Percentiles rank a stretch among this genome's conserved stretches.
phyloP scores from a whole-genome alignment of 2,113 vertebrate species.

The Phrynocephalus versicolor region DNA sequence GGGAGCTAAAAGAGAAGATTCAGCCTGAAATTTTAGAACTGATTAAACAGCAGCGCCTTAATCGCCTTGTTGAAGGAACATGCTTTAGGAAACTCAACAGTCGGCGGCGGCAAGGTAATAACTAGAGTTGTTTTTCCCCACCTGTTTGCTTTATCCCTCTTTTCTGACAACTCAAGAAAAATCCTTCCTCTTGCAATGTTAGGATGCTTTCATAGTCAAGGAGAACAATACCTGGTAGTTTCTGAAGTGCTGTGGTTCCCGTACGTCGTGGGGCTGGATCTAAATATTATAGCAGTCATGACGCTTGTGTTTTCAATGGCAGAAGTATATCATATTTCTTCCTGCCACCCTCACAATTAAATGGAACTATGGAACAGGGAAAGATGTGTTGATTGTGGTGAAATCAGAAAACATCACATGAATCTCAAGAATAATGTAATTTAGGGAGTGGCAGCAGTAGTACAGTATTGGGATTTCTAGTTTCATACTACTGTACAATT shows the following conservation, averaged over 20 bases:
- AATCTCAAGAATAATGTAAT: not conserved
- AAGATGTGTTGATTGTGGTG: not conserved
- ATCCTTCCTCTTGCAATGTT: not conserved
- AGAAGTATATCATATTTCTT: not conserved
- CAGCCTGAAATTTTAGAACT: conserved; percentile 98
- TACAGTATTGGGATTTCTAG: not conserved
- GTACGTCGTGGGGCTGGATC: not conserved
- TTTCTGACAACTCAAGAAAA: not conserved
- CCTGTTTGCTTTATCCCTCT: not conserved
- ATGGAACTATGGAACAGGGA: not conserved
- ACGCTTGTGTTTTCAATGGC: not conserved
- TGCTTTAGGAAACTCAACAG: conserved; percentile 98
- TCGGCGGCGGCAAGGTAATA: conserved; percentile 94
- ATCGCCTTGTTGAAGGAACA: conserved; percentile 96
- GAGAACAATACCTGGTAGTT: not conserved
- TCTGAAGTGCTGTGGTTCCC: not conserved
- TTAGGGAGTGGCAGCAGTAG: not conserved
- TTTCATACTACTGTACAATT: not conserved
- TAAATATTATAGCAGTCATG: not conserved
- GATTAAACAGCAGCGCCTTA: conserved; percentile 97
- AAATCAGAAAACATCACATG: not conserved
- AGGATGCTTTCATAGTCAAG: not conserved
- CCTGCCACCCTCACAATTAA: not conserved
- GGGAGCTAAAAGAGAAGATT: conserved; percentile 98
- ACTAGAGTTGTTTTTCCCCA: not conserved